Evolutionary conservation across 2,888 invertebrate genomes (phyloP).

Genomic region (Diachrysia chrysitis): DNA sequence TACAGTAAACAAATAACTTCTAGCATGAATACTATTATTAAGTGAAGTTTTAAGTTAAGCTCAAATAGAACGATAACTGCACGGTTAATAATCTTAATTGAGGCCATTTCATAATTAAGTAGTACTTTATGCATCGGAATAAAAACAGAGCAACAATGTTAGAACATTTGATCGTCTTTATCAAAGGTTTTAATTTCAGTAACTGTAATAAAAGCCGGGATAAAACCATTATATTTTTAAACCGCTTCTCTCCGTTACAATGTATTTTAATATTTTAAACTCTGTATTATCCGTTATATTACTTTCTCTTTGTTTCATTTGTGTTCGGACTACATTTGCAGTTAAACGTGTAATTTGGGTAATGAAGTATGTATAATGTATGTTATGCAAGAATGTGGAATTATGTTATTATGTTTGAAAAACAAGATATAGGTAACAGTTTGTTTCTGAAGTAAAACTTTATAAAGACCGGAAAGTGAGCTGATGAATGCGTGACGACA

Average conservation of each 20-base stretch:
- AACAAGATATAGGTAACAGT: too few relatives aligned
- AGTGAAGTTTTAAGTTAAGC: neutral
- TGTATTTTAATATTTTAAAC: slow-evolving; percentile 17
- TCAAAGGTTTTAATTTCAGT: slow-evolving; percentile 1
- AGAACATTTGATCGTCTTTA: neutral
- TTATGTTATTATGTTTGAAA: neutral
- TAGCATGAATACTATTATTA: neutral
- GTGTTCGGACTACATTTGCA: slow-evolving; percentile 19
- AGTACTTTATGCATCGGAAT: neutral
- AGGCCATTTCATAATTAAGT: neutral
- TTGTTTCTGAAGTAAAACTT: too few relatives aligned
- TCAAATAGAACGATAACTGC: neutral
- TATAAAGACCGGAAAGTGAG: too few relatives aligned
- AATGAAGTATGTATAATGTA: slow-evolving; percentile 1
- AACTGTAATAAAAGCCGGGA: neutral
- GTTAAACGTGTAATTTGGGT: slow-evolving; percentile 30
- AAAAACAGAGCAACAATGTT: neutral
- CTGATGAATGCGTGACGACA: too few relatives aligned
- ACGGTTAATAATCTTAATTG: neutral
- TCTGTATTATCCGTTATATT: slow-evolving; percentile 24
- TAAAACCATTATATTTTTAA: slow-evolving; percentile 7
- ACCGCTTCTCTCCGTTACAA: slow-evolving; percentile 7
- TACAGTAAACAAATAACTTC: too few relatives aligned
- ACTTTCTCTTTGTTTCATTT: slow-evolving; percentile 24
- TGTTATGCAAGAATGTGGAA: neutral